Conservation (phyloP, 2,113 vertebrate genomes). For the Pampusana beccarii region DNA sequence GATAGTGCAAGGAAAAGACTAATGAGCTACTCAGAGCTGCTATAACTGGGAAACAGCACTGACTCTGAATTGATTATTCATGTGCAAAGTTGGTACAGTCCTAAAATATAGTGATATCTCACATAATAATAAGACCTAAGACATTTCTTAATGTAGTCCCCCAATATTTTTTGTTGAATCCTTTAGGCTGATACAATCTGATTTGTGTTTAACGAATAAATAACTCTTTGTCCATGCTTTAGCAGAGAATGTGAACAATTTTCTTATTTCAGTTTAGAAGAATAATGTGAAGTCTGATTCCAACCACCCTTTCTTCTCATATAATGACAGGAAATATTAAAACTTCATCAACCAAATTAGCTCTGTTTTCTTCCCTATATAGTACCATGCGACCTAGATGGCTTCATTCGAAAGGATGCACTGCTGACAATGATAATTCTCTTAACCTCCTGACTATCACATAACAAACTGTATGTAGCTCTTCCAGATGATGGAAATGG, state of each 20-base stretch:
- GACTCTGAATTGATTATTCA: background rate
- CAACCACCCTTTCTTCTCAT: background rate
- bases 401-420: background rate
- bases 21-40: background rate
- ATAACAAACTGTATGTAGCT: background rate
- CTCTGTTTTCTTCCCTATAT: background rate
- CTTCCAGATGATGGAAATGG: rapidly evolving
- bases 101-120: background rate
- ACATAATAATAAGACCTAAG: background rate
- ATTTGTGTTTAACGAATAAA: background rate
- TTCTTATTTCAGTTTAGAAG: background rate
- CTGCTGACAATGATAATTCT: background rate
- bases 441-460: background rate
- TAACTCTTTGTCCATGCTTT: background rate
- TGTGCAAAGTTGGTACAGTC: background rate
- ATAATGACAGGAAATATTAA: background rate
- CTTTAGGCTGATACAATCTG: background rate
- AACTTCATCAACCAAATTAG: background rate
- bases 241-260: background rate
- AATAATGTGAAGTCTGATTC: background rate
- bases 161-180: background rate
- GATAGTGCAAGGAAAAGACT: background rate
- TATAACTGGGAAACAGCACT: background rate
- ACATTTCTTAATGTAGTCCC: background rate
- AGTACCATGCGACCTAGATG: background rate